Evolutionary conservation across 2,888 invertebrate genomes (phyloP).

Genomic region (Andrena praecox): DNA sequence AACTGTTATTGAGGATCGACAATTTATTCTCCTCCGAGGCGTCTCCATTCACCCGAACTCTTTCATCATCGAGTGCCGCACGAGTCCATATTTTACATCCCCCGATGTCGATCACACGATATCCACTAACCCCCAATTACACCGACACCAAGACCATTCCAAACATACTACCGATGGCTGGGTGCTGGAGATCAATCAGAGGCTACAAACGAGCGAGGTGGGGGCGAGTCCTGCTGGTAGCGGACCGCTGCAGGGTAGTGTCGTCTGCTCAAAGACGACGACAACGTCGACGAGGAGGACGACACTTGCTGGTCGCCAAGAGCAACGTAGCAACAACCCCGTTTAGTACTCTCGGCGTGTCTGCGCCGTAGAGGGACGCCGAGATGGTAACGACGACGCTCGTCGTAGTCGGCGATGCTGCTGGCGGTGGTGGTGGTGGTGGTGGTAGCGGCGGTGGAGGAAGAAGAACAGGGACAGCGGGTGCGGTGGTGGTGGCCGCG

Average conservation of each 20-base stretch:
- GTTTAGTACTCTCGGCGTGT: constrained; percentile 78
- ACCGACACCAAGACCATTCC: neutral
- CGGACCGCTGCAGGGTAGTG: constrained; percentile 39
- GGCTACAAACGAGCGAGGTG: constrained; percentile 8
- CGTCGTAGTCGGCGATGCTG: constrained; percentile 9
- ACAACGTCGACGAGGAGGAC: constrained; percentile 70
- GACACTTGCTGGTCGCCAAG: constrained; percentile 81
- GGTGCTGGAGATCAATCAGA: constrained; percentile 23
- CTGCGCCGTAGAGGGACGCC: constrained; percentile 66
- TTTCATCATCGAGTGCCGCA: no score
- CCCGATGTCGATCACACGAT: no score
- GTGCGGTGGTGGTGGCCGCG: constrained; percentile 51
- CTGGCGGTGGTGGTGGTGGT: constrained; percentile 21
- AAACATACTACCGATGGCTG: constrained; percentile 18
- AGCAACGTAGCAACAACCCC: constrained; percentile 80
- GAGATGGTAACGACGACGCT: constrained; percentile 54
- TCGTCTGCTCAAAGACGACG: constrained; percentile 61
- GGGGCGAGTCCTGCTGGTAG: neutral
- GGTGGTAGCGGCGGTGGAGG: constrained; percentile 16
- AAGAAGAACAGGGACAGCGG: constrained; percentile 46
- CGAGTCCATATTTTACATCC: no score
- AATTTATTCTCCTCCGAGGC: no score
- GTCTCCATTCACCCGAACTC: no score
- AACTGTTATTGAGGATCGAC: no score
- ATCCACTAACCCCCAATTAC: neutral